Conservation (phyloP, 92 coral and sea anemone species). For the Phymanthus crucifer region DNA sequence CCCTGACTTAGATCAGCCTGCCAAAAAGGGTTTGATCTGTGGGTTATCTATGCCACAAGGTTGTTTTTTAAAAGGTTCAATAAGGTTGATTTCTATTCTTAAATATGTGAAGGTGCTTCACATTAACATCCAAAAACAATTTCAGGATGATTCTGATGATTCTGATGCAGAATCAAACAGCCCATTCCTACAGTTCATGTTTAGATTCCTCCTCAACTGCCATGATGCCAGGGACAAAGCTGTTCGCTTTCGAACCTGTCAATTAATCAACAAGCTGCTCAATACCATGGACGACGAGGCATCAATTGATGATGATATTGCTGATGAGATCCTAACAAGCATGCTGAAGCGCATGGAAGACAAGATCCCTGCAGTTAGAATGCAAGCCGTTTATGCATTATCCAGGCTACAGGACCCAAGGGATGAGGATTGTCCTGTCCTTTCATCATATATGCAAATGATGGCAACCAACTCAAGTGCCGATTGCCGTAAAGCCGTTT, state of each 20-base stretch:
- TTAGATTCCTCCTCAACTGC: slow-evolving; percentile 66
- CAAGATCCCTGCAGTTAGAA: slow-evolving; percentile 77
- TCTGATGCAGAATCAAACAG: slow-evolving; percentile 24
- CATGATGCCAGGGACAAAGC: slow-evolving; percentile 86
- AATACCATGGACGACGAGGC: slow-evolving; percentile 88
- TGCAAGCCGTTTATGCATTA: slow-evolving; percentile 87
- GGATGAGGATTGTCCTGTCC: slow-evolving; percentile 79
- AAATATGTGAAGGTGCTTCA: too few species aligned
- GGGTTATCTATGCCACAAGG: too few species aligned
- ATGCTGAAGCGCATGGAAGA: slow-evolving; percentile 86
- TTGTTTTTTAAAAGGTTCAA: too few species aligned
- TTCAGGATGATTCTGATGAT: slow-evolving; percentile 57
- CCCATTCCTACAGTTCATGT: slow-evolving; percentile 59
- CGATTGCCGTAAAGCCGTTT: slow-evolving; percentile 81
- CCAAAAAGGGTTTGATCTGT: too few species aligned
- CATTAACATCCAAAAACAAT: not conserved
- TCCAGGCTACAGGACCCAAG: slow-evolving; percentile 89
- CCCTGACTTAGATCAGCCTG: too few species aligned
- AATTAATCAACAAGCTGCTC: slow-evolving; percentile 80
- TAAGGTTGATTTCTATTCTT: too few species aligned
- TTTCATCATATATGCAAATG: slow-evolving; percentile 60
- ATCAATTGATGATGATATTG: slow-evolving; percentile 85
- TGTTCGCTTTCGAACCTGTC: slow-evolving; percentile 87
- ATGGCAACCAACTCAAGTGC: slow-evolving; percentile 78
- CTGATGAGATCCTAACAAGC: slow-evolving; percentile 74